Base-by-base conservation (phyloP, 2,888 invertebrate species). In the Leptinotarsa juncta region DNA sequence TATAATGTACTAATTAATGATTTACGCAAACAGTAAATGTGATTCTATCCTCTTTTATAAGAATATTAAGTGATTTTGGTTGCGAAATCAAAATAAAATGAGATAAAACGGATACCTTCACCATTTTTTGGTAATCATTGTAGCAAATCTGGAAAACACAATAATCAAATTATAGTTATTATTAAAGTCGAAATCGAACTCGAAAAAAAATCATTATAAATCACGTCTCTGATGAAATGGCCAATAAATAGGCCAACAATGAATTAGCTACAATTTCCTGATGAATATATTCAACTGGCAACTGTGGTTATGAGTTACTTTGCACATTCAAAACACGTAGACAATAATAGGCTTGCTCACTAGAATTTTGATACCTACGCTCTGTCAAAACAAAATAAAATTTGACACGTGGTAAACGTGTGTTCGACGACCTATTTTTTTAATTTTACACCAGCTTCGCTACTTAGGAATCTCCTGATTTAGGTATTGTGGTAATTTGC, bases 291-390 rank as follows among this genome's bases (percentile, higher is more conserved):
- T 32, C n/a, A 62, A n/a, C 12, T 42, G 42, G 62, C 62, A 62
- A 62, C 62, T 62, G 10, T n/a, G 62, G 15, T n/a, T 7, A 12
- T 16, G 62, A 62, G 62, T 62, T 42, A 62, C 62, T 42, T 62
- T 62, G 62, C n/a, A 62, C 12, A 62, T 62, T 16, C 26, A 62
- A 62, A 42, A 15, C 62, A 32, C 62, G 62, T 62, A 42, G 23
- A 62, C 32, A 32, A 7, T 32, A 62, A 32, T 32, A 32, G 32
- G 51, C 18, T 57, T 18, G 57, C 20, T 14, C 57, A 18, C 12
- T 16, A 57, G 18, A 5, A 51, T 16, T 18, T 57, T 20, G 23
- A n/a, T 18, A 20, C 20, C 20, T 20, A 23, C 57, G 57, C 51
- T 18, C 3, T 0, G 14, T 20, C 12, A n/a, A 62, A 32, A 62